These are phyloP conservation scores for Lytechinus variegatus DNA, from an alignment of 35 echinoderm and acorn worm genomes.

Conservation along the genomic window DNA sequence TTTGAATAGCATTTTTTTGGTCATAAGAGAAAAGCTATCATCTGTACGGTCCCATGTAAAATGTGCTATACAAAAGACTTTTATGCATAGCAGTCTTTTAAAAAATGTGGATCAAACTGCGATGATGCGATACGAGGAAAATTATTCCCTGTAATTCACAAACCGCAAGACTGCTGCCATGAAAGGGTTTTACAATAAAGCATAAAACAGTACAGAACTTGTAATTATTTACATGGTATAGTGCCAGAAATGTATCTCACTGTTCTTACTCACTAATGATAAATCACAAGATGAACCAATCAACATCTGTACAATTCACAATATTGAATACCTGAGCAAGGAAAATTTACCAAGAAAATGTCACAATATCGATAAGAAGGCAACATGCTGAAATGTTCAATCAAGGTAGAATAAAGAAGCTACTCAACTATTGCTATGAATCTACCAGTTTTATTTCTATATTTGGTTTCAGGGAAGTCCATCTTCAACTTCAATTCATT, in stretches of 20 bases:
- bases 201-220: background rate
- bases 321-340: background rate
- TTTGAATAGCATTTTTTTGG: no score
- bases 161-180: no score
- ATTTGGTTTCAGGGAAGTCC: background rate
- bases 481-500: background rate
- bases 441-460: background rate
- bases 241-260: background rate
- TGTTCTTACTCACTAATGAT: background rate
- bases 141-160: no score
- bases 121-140: no score
- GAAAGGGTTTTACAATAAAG: background rate
- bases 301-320: background rate
- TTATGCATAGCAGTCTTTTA: no score
- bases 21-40: no score
- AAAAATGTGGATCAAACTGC: no score
- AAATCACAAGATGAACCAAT: background rate
- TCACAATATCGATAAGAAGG: background rate
- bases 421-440: constrained; percentile 5
- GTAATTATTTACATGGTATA: background rate
- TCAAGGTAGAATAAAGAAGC: constrained; percentile 4
- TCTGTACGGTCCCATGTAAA: no score
- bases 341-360: constrained; percentile 10
- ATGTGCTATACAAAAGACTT: no score
- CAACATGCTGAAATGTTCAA: background rate